A percentile compares a stretch with the other conserved stretches of the same genome.
Conservation (phyloP, 2,113 vertebrate genomes). For the Crotalus viridis region DNA sequence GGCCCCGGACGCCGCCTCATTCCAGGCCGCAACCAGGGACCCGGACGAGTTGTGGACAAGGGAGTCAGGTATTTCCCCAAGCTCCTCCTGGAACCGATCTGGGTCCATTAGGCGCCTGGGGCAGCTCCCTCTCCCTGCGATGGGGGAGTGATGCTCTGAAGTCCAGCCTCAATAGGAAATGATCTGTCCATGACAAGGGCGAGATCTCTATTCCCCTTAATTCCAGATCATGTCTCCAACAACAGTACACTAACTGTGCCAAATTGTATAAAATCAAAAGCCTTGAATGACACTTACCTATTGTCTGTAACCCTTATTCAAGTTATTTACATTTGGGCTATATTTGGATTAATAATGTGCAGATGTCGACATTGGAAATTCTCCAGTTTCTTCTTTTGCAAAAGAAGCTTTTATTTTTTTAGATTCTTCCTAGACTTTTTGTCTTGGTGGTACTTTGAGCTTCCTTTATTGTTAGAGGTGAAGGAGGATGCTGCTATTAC, state of each 20-base stretch:
- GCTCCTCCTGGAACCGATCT: no score
- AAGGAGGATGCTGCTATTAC: not conserved
- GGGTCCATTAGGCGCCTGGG: no score
- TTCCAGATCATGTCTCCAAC: constrained; percentile 18
- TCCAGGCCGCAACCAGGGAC: no score
- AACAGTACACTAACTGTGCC: constrained; percentile 70
- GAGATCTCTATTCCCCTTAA: no score
- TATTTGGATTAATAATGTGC: not conserved
- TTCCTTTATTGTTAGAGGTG: not conserved
- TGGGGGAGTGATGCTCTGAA: no score
- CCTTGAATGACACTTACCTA: constrained; percentile 21
- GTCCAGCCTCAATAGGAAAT: no score
- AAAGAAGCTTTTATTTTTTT: not conserved
- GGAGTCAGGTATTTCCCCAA: no score
- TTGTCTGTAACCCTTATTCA: not conserved
- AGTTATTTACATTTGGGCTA: not conserved
- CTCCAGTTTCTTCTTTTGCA: not conserved
- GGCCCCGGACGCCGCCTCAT: no score
- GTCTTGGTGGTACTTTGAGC: not conserved
- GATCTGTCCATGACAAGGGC: no score
- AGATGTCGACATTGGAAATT: not conserved
- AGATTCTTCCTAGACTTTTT: not conserved
- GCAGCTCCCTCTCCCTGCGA: no score
- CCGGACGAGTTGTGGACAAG: no score
- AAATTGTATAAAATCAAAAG: constrained; percentile 54